These are phyloP conservation scores for Acrobasis repandana DNA, from an alignment of 2,888 invertebrate genomes.

Conservation along the genomic window DNA sequence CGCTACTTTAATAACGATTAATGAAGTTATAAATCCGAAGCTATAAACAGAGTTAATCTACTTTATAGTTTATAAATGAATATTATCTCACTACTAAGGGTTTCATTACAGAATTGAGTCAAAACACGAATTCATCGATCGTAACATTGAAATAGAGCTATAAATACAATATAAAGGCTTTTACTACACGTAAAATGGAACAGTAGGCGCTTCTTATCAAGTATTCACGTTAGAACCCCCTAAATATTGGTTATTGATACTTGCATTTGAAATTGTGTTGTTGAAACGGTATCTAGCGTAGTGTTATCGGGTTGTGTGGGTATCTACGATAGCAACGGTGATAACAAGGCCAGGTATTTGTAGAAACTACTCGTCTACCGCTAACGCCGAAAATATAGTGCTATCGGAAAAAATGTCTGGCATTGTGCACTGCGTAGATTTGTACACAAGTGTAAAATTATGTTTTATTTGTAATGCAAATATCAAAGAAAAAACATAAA, in stretches of 20 bases:
- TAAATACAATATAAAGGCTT: slow-evolving; percentile 50
- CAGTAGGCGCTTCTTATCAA: slow-evolving; percentile 44
- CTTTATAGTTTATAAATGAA: slow-evolving; percentile 4
- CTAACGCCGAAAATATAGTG: slow-evolving; percentile 8
- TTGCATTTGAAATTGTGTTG: slow-evolving; percentile 32
- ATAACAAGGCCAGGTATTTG: slow-evolving; percentile 19
- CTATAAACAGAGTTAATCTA: not conserved
- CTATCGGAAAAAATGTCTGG: slow-evolving; percentile 19
- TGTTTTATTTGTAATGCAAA: too few species aligned
- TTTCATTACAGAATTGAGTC: slow-evolving; percentile 28
- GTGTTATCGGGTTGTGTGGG: slow-evolving; percentile 21
- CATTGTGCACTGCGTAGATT: not conserved
- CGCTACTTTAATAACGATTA: not conserved
- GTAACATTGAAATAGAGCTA: slow-evolving; percentile 43
- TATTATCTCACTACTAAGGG: not conserved
- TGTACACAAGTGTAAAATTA: not conserved
- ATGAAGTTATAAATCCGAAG: not conserved
- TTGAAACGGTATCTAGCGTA: slow-evolving; percentile 13
- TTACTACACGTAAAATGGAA: slow-evolving; percentile 48
- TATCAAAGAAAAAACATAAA: too few species aligned
- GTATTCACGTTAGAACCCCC: slow-evolving; percentile 43
- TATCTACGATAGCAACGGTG: slow-evolving; percentile 33
- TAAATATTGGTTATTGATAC: slow-evolving; percentile 30
- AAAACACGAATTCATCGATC: slow-evolving; percentile 41
- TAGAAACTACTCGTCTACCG: slow-evolving; percentile 10